Conservation (phyloP, 2,797 vertebrate genomes). For the Dendrocincla tyrannina region DNA sequence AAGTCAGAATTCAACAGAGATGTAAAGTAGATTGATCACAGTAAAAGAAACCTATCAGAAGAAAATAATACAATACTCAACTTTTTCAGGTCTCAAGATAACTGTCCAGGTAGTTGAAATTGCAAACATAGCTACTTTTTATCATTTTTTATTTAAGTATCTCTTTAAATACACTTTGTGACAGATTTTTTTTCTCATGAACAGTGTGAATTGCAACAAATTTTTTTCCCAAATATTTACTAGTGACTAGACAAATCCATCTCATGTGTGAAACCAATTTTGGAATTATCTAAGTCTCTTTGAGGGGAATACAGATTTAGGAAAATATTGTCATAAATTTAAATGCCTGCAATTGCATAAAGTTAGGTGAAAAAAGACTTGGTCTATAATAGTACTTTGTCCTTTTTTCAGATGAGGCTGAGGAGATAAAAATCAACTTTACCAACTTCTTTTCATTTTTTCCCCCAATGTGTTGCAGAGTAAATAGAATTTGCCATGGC, state of each 20-base stretch:
- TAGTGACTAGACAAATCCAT: not conserved
- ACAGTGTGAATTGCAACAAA: not conserved
- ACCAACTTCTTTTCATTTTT: not conserved
- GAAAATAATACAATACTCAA: not conserved
- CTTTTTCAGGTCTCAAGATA: not conserved
- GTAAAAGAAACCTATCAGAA: slow-evolving; percentile 13
- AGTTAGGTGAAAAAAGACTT: not conserved
- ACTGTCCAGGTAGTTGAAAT: not conserved
- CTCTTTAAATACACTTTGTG: not conserved
- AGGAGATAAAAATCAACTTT: not conserved
- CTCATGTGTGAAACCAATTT: not conserved
- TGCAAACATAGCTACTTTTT: not conserved
- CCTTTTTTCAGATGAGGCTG: not conserved
- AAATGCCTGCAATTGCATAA: not conserved
- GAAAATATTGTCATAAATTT: not conserved
- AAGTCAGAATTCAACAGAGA: slow-evolving; percentile 22
- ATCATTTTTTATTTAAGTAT: not conserved
- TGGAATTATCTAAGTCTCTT: not conserved
- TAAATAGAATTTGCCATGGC: not conserved
- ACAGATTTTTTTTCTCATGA: not conserved
- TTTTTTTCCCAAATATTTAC: not conserved
- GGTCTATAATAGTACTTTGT: not conserved
- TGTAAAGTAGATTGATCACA: slow-evolving; percentile 17
- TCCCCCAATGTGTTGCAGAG: accelerated
- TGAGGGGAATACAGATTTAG: accelerated